phyloP scores from a whole-genome alignment of 2,113 vertebrate species.

The Balaenoptera acutorostrata region DNA sequence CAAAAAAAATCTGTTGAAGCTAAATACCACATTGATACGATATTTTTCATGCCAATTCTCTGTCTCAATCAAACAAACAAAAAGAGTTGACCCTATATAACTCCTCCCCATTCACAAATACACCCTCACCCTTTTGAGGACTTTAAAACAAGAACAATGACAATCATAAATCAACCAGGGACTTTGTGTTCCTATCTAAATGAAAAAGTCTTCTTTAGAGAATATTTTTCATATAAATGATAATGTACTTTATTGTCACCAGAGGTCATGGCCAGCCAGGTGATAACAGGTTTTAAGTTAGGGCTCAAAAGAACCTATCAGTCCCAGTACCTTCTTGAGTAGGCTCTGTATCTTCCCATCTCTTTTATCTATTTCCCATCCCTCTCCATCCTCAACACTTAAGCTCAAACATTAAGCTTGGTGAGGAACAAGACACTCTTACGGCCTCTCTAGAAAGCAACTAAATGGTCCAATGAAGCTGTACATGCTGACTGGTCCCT shows the following conservation, averaged over 20 bases:
- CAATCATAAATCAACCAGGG: not conserved
- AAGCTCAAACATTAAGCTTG: not conserved
- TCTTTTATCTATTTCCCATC: not conserved
- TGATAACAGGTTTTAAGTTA: not conserved
- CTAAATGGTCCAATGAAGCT: not conserved
- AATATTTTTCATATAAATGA: conserved; percentile 14
- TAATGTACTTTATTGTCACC: not conserved
- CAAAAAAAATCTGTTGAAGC: not conserved
- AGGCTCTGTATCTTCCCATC: not conserved
- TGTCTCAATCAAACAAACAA: not conserved
- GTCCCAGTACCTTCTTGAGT: not conserved
- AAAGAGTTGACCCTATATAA: not conserved
- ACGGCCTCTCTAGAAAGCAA: not conserved
- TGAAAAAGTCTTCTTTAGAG: not conserved
- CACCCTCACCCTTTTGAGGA: not conserved
- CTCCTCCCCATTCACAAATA: not conserved
- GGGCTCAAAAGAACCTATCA: not conserved
- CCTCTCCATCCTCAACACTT: not conserved
- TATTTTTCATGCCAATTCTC: conserved; percentile 5
- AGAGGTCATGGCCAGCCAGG: not conserved
- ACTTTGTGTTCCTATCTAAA: not conserved
- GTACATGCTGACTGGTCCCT: not conserved
- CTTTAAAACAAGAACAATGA: not conserved
- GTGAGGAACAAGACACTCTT: not conserved
- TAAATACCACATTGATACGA: not conserved